phyloP scores from a whole-genome alignment of 2,888 invertebrate genomes.

The Ochropleura leucogaster region DNA sequence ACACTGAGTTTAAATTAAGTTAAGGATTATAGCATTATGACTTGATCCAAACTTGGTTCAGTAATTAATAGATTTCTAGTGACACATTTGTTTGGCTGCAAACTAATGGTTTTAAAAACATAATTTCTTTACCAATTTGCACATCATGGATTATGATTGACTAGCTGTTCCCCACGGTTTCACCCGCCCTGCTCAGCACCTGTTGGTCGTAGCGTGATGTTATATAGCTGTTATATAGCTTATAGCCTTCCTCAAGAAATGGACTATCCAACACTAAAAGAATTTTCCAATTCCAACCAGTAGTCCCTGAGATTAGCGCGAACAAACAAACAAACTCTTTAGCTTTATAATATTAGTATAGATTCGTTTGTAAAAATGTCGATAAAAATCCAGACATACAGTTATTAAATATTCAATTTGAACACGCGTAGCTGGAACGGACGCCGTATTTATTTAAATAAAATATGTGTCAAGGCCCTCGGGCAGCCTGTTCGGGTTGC shows the following conservation, averaged over 20 bases:
- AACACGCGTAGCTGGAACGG: not conserved
- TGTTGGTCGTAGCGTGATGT: no score
- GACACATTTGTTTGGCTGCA: not conserved
- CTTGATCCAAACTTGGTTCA: not conserved
- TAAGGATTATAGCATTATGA: slow-evolving; percentile 12
- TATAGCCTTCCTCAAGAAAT: no score
- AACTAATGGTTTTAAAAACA: not conserved
- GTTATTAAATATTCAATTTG: not conserved
- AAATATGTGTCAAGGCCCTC: not conserved
- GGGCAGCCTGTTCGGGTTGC: no score
- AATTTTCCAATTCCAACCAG: no score
- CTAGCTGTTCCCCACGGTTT: no score
- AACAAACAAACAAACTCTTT: no score
- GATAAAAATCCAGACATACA: not conserved
- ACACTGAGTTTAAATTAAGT: not conserved
- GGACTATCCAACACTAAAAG: no score
- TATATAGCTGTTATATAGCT: no score
- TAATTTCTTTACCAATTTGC: not conserved
- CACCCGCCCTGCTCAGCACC: no score
- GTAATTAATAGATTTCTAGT: slow-evolving; percentile 10
- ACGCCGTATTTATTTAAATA: not conserved
- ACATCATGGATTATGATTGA: not conserved
- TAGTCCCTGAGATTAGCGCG: no score
- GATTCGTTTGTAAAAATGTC: not conserved
- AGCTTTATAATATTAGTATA: no score